Percentiles rank a stretch among this genome's conserved stretches.
phyloP scores from a whole-genome alignment of 2,113 vertebrate species.

The Tapirus terrestris region DNA sequence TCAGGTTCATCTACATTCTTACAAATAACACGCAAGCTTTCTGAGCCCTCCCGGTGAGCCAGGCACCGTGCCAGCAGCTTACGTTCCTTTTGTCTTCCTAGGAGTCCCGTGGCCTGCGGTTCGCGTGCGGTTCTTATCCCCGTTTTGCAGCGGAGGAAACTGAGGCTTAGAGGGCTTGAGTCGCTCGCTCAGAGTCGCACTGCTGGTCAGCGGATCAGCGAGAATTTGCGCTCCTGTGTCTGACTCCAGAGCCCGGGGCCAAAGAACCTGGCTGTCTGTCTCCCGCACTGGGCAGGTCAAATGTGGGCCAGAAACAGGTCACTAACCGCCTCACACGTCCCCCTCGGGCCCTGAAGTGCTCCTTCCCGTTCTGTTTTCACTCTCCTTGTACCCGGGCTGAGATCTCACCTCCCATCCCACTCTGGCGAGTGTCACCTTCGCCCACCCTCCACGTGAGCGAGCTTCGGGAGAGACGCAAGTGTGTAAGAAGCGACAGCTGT shows the following conservation, averaged over 20 bases:
- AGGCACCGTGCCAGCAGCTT: neutral
- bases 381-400: neutral
- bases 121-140: neutral
- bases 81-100: neutral
- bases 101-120: neutral
- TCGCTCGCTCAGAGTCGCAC: neutral
- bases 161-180: neutral
- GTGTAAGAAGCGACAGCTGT: neutral
- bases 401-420: neutral
- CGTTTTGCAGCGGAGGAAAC: neutral
- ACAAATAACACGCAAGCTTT: neutral
- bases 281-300: neutral
- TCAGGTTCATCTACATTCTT: neutral
- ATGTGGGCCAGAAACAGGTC: accelerated
- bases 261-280: neutral
- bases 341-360: neutral
- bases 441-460: neutral
- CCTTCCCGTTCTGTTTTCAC: neutral
- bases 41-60: neutral
- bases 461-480: neutral
- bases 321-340: no score
- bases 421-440: neutral
- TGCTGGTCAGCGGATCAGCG: neutral
- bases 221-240: neutral
- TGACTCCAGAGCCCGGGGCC: neutral